Conservation (phyloP, 1,140 invertebrate species). For the Drosophila kohkoa region DNA sequence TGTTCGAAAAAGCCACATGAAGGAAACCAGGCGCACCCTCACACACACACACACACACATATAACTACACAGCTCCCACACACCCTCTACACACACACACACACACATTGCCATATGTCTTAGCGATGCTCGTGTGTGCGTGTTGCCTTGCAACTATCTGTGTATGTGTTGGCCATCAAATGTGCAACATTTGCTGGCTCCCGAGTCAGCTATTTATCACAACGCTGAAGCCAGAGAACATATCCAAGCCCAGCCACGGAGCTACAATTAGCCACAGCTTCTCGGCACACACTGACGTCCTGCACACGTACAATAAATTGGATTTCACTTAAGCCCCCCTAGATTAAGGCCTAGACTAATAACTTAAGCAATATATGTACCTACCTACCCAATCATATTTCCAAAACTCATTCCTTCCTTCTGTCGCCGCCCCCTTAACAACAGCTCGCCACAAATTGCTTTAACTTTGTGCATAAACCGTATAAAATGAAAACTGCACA, state of each 20-base stretch:
- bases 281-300: conserved; percentile 31
- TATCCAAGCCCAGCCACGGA: neutral
- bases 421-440: conserved; percentile 1
- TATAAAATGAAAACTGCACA: conserved; percentile 31
- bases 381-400: neutral
- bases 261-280: conserved; percentile 59
- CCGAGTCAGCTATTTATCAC: conserved; percentile 54
- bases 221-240: conserved; percentile 17
- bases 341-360: conserved; percentile 75
- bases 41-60: conserved; percentile 18
- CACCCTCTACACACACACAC: conserved; percentile 13
- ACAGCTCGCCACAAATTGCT: conserved; percentile 48
- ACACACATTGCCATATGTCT: conserved; percentile 43
- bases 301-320: conserved; percentile 76
- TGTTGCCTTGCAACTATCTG: conserved; percentile 33
- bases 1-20: conserved; percentile 77
- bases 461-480: conserved; percentile 29
- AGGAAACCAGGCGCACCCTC: conserved; percentile 50
- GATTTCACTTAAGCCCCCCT: conserved; percentile 67
- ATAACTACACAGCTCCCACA: neutral
- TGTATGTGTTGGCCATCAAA: conserved; percentile 43
- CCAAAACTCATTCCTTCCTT: neutral
- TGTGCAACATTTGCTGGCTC: conserved; percentile 57
- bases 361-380: conserved; percentile 45
- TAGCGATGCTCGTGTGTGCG: conserved; percentile 34